Base-by-base conservation (phyloP, 1,140 invertebrate genomes). In the Episyrphus balteatus region DNA sequence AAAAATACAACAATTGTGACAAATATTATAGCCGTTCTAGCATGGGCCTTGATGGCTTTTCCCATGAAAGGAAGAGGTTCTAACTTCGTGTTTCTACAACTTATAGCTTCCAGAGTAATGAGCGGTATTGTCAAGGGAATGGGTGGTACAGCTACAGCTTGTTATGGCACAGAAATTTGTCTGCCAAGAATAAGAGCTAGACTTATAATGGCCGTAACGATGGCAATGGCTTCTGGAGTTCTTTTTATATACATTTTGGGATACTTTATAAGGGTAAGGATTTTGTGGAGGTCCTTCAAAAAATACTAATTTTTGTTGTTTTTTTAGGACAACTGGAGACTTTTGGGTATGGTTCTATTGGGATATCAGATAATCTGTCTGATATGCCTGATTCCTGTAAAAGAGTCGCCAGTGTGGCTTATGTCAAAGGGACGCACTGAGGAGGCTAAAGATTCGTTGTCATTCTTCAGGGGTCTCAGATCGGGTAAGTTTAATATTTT, bases 391-490 rank as follows among this genome's bases (percentile, higher is more conserved):
- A 63, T 76, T 1, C 62, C 78, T 0, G 61, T 87, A 18, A 82
- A 83, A 0, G 86, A 88, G 68, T 79, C 82, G 13, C 85, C 84
- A 2, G 65, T 79, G 18, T 88, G 84, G 83, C 58, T 84, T 18
- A 57, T 75, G 26, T 68, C 73, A 45, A 69, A 72, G 46, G 74
- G 74, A 42, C 69, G 71, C 12, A 52, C 64, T 9, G 70, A 75
- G 0, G 75, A 81, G 44, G 80, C 81, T 0, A 68, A 75, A 19
- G 55, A 57, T 14, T 58, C 70, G 0, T 58, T 78, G 1, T 74
- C 73, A 33, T 73, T 68, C 59, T 72, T 81, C 56, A 62, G 79
- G 53, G 74, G 76, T 21, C 50, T 79, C n/a, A n/a, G n/a, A n/a
- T n/a, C n/a, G n/a, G 21, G 21, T 26, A 26, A 26, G 21, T 26